Conservation (phyloP, 2,888 invertebrate genomes). For the Iselma pallidipennis region DNA sequence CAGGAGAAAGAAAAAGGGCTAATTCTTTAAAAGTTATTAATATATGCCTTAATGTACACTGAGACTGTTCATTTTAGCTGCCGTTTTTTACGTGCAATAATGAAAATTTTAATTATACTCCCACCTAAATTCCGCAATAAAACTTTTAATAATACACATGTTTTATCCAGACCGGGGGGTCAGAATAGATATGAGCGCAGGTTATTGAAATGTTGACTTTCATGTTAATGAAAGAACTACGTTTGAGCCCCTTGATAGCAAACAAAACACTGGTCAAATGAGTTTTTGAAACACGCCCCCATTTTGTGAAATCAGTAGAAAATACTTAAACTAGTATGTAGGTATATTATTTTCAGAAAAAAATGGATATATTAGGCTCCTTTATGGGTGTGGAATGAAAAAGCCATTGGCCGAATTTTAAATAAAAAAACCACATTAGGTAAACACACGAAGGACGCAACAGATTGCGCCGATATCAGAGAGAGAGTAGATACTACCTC, state of each 20-base stretch:
- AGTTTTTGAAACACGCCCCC: conserved; percentile 50
- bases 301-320: too few relatives aligned
- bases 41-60: too few relatives aligned
- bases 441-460: conserved; percentile 38
- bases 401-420: conserved; percentile 2
- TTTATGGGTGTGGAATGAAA: not conserved
- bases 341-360: too few relatives aligned
- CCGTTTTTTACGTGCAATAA: not conserved
- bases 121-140: not conserved
- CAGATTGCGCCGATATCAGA: conserved; percentile 38
- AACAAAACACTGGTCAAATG: conserved; percentile 54
- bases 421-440: conserved; percentile 34
- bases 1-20: too few relatives aligned
- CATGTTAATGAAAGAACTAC: conserved; percentile 55
- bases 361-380: not conserved
- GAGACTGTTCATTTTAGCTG: not conserved
- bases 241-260: conserved; percentile 48
- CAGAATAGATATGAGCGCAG: conserved; percentile 50
- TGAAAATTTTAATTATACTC: not conserved
- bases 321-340: too few relatives aligned
- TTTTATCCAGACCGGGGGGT: too few relatives aligned
- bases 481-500: conserved; percentile 26
- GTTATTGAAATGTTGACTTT: conserved; percentile 54
- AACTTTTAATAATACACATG: conserved; percentile 22
- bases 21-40: too few relatives aligned